Evolutionary conservation across 2,888 invertebrate genomes (phyloP).

Genomic region (Merodon equestris): DNA sequence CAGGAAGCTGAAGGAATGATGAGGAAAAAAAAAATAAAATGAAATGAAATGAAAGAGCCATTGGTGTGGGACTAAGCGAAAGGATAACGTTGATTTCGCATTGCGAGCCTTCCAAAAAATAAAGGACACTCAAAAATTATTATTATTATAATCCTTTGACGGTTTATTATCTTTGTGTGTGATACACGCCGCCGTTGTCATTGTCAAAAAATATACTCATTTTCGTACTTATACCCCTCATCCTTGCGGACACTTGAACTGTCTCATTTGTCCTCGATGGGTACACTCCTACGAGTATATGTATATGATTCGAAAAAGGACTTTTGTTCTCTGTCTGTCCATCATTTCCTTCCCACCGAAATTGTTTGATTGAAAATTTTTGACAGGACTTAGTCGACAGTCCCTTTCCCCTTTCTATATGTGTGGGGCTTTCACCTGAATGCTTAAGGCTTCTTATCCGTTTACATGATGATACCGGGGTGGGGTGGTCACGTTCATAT

Average conservation of each 20-base stretch:
- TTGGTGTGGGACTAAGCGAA: conserved; percentile 46
- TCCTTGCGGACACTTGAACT: not conserved
- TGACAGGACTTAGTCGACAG: conserved; percentile 48
- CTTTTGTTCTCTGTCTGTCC: conserved; percentile 30
- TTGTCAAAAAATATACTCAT: conserved; percentile 24
- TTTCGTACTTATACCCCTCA: not conserved
- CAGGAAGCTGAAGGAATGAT: conserved; percentile 8
- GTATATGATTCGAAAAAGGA: not conserved
- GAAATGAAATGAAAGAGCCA: conserved; percentile 2
- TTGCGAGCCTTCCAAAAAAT: conserved; percentile 18
- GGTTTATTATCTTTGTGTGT: conserved; percentile 54
- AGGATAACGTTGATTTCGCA: too few relatives aligned
- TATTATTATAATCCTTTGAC: conserved; percentile 62
- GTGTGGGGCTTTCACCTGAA: conserved; percentile 41
- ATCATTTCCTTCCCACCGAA: conserved; percentile 30
- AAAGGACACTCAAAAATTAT: conserved; percentile 24
- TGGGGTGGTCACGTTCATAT: conserved; percentile 33
- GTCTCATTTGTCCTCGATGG: conserved; percentile 20
- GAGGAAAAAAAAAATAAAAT: conserved; percentile 5
- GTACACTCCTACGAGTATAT: conserved; percentile 14
- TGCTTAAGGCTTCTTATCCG: conserved; percentile 27
- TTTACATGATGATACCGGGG: conserved; percentile 7
- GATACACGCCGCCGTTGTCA: conserved; percentile 23
- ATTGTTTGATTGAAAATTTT: conserved; percentile 59
- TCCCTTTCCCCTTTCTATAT: not conserved